Evolutionary conservation across 1,140 invertebrate species (phyloP).

Genomic region (Drosophila murphyi): DNA sequence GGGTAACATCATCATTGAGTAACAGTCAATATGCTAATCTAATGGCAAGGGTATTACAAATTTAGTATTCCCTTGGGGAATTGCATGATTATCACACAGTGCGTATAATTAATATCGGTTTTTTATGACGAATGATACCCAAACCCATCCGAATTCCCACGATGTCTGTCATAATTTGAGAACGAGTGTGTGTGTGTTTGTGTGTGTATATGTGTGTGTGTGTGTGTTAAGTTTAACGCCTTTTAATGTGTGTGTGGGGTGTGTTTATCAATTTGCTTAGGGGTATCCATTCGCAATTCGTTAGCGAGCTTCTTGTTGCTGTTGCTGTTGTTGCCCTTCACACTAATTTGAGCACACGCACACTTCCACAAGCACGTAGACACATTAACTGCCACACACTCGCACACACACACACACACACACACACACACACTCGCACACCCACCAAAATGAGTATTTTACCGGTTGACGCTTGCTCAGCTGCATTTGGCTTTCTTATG

Average conservation of each 20-base stretch:
- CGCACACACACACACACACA: conserved; percentile 13
- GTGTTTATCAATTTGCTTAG: conserved; percentile 68
- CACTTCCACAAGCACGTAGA: neutral
- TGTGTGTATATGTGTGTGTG: conserved; percentile 34
- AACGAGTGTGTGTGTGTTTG: neutral
- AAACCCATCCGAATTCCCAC: neutral
- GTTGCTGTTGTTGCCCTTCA: conserved; percentile 15
- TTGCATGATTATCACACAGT: conserved; percentile 54
- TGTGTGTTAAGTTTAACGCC: conserved; percentile 1
- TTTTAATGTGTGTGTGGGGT: conserved; percentile 7
- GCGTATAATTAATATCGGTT: conserved; percentile 75
- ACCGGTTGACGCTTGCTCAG: conserved; percentile 36
- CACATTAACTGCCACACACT: neutral
- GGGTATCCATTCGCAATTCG: conserved; percentile 33
- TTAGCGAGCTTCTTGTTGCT: conserved; percentile 22
- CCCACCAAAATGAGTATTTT: too few relatives aligned
- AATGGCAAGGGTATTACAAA: conserved; percentile 18
- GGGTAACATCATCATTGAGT: too few relatives aligned
- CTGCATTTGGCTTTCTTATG: conserved; percentile 31
- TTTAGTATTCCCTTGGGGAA: conserved; percentile 9
- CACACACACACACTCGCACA: conserved; percentile 22
- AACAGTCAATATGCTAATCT: too few relatives aligned
- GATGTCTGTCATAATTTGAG: neutral
- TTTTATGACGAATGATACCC: conserved; percentile 25
- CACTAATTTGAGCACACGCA: conserved; percentile 38